A percentile compares a stretch with the other conserved stretches of the same genome.
These are phyloP conservation scores for Listronotus oregonensis DNA, from an alignment of 1,140 invertebrate genomes.

Conservation along the genomic window DNA sequence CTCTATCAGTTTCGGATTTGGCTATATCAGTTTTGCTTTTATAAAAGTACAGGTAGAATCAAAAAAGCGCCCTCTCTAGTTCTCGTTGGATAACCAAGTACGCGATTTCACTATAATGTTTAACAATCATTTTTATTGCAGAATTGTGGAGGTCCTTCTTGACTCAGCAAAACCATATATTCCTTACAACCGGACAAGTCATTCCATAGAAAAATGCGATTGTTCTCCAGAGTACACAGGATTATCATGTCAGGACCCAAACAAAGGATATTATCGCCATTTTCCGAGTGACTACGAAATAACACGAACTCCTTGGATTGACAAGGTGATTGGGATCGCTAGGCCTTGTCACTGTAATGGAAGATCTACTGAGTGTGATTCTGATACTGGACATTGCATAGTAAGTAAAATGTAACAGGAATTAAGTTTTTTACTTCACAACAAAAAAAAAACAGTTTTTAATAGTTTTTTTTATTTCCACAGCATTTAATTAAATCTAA, in stretches of 20 bases:
- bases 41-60: too few species aligned
- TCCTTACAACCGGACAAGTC: constrained; percentile 67
- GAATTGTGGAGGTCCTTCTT: constrained; percentile 57
- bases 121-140: neutral
- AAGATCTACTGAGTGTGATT: constrained; percentile 78
- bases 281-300: constrained; percentile 36
- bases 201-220: constrained; percentile 87
- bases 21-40: too few species aligned
- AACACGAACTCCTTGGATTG: constrained; percentile 63
- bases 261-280: constrained; percentile 79
- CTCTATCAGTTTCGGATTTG: too few species aligned
- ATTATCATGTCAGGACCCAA: constrained; percentile 87
- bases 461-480: too few species aligned
- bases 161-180: constrained; percentile 59
- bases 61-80: too few species aligned
- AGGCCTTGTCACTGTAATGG: constrained; percentile 83
- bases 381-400: constrained; percentile 83
- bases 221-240: constrained; percentile 80
- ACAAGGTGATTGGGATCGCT: constrained; percentile 79
- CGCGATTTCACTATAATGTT: too few species aligned
- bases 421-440: too few species aligned
- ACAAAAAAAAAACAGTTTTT: too few species aligned
- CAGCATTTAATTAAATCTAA: too few species aligned
- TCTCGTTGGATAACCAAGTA: too few species aligned
- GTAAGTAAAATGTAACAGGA: constrained; percentile 64